phyloP scores from a whole-genome alignment of 1,140 invertebrate species.

The Spodoptera frugiperda region DNA sequence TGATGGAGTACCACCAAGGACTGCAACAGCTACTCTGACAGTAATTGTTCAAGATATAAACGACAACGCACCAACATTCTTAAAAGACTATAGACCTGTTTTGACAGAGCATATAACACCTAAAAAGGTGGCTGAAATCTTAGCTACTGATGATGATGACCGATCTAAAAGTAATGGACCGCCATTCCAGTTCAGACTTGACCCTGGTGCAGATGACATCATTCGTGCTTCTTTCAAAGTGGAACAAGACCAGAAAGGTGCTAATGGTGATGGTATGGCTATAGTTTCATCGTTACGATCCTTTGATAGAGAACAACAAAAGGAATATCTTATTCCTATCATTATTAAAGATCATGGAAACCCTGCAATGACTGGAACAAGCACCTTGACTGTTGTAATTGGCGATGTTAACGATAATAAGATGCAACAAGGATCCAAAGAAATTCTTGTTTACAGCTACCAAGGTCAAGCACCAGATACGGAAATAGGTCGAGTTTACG shows the following conservation, averaged over 20 bases:
- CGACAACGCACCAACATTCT: constrained; percentile 96
- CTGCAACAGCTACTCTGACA: constrained; percentile 97
- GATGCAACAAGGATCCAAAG: constrained; percentile 98
- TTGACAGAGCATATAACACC: constrained; percentile 96
- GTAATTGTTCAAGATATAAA: constrained; percentile 98
- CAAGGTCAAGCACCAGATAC: constrained; percentile 96
- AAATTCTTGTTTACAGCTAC: constrained; percentile 99
- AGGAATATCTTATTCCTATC: constrained; percentile 97
- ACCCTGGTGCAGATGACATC: constrained; percentile 96
- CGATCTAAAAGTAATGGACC: constrained; percentile 97
- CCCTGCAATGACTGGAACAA: constrained; percentile 97
- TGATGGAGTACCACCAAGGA: constrained; percentile 97
- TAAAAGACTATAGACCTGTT: constrained; percentile 97
- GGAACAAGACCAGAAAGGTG: constrained; percentile 97
- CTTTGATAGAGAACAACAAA: constrained; percentile 98
- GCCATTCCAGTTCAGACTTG: constrained; percentile 97
- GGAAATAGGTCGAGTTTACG: constrained; percentile 97
- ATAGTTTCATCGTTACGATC: constrained; percentile 95
- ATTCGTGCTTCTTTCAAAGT: constrained; percentile 97
- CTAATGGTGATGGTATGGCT: constrained; percentile 98
- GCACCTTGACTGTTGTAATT: constrained; percentile 97
- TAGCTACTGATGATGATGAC: constrained; percentile 98
- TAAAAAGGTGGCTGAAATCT: constrained; percentile 96
- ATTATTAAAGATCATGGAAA: constrained; percentile 96
- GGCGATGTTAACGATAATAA: constrained; percentile 99